Conservation (phyloP, 2,888 invertebrate genomes). For the Microdon myrmicae region DNA sequence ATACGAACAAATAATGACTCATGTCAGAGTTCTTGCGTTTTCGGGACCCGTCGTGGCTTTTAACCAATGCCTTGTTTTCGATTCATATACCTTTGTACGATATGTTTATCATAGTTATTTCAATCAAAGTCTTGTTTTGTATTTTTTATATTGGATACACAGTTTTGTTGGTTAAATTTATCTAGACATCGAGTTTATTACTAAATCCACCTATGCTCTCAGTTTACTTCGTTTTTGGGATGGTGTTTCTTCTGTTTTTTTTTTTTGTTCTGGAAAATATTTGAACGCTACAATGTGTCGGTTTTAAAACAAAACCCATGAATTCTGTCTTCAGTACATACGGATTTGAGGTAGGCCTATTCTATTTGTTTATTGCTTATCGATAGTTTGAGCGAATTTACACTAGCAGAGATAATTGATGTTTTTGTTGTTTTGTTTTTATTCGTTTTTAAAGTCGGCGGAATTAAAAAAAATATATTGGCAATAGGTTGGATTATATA, state of each 20-base stretch:
- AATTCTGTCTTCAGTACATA: too few species aligned
- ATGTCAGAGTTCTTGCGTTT: conserved; percentile 14
- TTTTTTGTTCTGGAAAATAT: conserved; percentile 1
- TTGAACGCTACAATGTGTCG: too few species aligned
- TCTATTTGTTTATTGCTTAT: conserved; percentile 24
- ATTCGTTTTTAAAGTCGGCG: not conserved
- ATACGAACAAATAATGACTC: conserved; percentile 33
- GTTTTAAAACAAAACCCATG: too few species aligned
- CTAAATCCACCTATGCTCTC: conserved; percentile 10
- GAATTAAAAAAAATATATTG: conserved; percentile 13
- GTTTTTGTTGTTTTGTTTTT: too few species aligned
- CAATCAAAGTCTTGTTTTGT: conserved; percentile 46
- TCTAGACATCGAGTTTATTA: conserved; percentile 18
- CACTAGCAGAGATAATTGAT: too few species aligned
- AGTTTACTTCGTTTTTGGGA: conserved; percentile 4
- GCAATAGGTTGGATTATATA: not conserved
- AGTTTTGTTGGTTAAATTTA: conserved; percentile 24
- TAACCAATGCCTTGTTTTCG: conserved; percentile 18
- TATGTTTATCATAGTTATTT: conserved; percentile 64
- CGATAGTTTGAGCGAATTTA: conserved; percentile 1
- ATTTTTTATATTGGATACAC: conserved; percentile 18
- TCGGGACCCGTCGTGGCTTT: conserved; percentile 4
- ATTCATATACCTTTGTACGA: conserved; percentile 60
- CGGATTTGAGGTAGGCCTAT: conserved; percentile 30
- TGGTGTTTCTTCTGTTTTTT: conserved; percentile 8